Evolutionary conservation across 2,797 vertebrate species (phyloP).

Genomic region (Artibeus jamaicensis): DNA sequence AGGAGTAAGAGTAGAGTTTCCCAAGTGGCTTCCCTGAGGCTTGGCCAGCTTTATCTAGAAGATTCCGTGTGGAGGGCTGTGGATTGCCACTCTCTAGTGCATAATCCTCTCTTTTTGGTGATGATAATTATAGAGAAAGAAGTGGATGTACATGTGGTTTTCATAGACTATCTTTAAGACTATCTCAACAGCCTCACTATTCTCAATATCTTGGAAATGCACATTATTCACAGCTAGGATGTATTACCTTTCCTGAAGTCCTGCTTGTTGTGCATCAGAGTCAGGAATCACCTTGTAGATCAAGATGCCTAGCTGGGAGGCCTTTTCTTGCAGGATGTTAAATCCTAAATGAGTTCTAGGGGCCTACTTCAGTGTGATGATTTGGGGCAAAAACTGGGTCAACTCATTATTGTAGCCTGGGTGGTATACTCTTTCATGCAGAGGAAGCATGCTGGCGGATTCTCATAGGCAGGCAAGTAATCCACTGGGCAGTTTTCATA

Average conservation of each 20-base stretch:
- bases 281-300: constrained; percentile 98
- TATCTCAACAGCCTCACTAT: constrained; percentile 95
- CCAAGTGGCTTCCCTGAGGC: constrained; percentile 17
- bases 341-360: constrained; percentile 97
- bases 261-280: constrained; percentile 94
- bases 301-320: constrained; percentile 96
- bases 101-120: constrained; percentile 97
- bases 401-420: constrained; percentile 98
- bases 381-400: constrained; percentile 94
- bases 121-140: constrained; percentile 98
- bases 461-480: constrained; percentile 94
- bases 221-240: constrained; percentile 97
- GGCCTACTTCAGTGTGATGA: constrained; percentile 93
- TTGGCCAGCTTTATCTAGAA: constrained; percentile 67
- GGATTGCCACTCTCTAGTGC: constrained; percentile 85
- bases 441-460: constrained; percentile 94
- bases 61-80: background rate
- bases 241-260: constrained; percentile 96
- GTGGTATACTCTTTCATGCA: constrained; percentile 93
- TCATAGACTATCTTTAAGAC: constrained; percentile 95
- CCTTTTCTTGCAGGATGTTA: constrained; percentile 97
- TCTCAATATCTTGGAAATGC: constrained; percentile 98
- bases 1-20: background rate
- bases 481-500: constrained; percentile 96
- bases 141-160: constrained; percentile 96